Evolutionary conservation across 2,113 vertebrate genomes (phyloP).

Genomic region (Xyrauchen texanus): DNA sequence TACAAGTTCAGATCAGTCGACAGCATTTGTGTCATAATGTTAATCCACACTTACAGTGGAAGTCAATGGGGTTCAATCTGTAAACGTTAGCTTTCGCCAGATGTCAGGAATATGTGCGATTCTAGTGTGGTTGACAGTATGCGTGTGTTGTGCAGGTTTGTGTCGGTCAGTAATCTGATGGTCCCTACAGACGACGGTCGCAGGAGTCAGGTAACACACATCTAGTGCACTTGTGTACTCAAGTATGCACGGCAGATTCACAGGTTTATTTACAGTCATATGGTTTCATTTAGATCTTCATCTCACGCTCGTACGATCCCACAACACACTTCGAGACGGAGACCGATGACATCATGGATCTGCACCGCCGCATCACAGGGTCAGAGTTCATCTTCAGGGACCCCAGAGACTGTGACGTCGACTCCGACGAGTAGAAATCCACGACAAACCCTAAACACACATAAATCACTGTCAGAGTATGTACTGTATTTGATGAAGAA

Average conservation of each 20-base stretch:
- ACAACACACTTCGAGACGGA: conserved; percentile 90
- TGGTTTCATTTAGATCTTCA: conserved; percentile 81
- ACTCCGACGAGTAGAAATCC: conserved; percentile 75
- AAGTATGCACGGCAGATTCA: background rate
- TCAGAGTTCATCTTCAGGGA: conserved; percentile 84
- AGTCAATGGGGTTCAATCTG: too few species aligned
- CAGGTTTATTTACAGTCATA: background rate
- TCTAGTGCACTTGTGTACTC: background rate
- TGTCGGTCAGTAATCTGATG: conserved; percentile 83
- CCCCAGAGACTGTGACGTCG: conserved; percentile 82
- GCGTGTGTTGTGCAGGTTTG: conserved; percentile 74
- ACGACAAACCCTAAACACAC: too few species aligned
- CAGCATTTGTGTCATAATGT: too few species aligned
- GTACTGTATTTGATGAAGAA: too few species aligned
- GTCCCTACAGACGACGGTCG: conserved; percentile 85
- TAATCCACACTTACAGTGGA: too few species aligned
- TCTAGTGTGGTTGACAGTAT: background rate
- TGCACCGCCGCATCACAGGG: conserved; percentile 91
- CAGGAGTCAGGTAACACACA: conserved; percentile 82
- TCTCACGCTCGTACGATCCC: conserved; percentile 89
- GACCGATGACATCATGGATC: conserved; percentile 90
- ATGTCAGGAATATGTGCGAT: too few species aligned
- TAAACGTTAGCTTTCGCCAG: too few species aligned
- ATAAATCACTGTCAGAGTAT: too few species aligned
- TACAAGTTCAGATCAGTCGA: too few species aligned